A percentile compares a stretch with the other conserved stretches of the same genome.
These are phyloP conservation scores for Rhinichthys klamathensis DNA, from an alignment of 2,113 vertebrate genomes.

Conservation along the genomic window DNA sequence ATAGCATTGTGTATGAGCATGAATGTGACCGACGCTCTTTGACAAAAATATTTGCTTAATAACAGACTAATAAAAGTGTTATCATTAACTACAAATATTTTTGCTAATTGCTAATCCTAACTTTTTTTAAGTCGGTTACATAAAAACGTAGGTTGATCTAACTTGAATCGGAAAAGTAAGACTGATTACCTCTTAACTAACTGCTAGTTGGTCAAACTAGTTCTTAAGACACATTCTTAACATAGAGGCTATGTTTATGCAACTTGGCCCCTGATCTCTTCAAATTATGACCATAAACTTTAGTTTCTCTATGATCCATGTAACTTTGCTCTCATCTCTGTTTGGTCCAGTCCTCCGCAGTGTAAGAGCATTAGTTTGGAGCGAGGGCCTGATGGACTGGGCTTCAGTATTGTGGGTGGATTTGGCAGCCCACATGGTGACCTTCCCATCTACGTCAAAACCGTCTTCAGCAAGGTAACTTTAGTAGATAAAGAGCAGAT, in stretches of 20 bases:
- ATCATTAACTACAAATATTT: too few relatives aligned
- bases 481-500: neutral
- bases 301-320: too few relatives aligned
- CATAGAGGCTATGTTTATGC: too few relatives aligned
- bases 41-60: too few relatives aligned
- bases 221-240: neutral
- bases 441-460: slow-evolving; percentile 97
- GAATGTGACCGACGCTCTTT: too few relatives aligned
- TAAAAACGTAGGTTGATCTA: too few relatives aligned
- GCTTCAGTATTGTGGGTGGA: slow-evolving; percentile 97
- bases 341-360: slow-evolving; percentile 85
- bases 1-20: too few relatives aligned
- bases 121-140: too few relatives aligned
- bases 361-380: slow-evolving; percentile 91
- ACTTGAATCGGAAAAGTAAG: too few relatives aligned
- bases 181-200: too few relatives aligned
- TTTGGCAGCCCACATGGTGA: slow-evolving; percentile 96
- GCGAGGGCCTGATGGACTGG: slow-evolving; percentile 92
- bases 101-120: too few relatives aligned
- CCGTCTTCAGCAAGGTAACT: slow-evolving; percentile 91
- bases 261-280: neutral
- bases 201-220: neutral
- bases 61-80: too few relatives aligned
- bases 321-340: neutral
- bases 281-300: neutral